phyloP scores from a whole-genome alignment of 2,113 vertebrate genomes.

The Dipodomys stephensi region DNA sequence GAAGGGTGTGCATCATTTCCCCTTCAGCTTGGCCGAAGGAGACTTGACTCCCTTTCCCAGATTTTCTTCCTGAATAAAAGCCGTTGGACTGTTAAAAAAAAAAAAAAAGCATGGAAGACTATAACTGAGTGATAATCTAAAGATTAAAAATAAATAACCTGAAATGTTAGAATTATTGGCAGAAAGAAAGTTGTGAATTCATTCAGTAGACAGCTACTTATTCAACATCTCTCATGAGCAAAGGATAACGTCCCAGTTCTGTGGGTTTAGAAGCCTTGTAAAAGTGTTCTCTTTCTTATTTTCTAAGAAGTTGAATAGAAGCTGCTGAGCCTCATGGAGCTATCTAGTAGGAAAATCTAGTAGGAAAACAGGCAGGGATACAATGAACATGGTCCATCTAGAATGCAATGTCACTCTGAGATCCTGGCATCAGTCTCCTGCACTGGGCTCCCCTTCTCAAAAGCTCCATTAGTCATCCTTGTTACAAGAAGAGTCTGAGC shows the following conservation, averaged over 20 bases:
- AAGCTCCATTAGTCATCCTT: neutral
- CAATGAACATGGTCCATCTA: neutral
- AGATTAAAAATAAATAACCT: constrained; percentile 24
- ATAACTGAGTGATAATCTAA: constrained; percentile 5
- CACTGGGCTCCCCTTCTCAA: neutral
- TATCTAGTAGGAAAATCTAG: neutral
- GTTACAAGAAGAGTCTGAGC: neutral
- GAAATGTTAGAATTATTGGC: constrained; percentile 7
- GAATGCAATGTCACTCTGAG: neutral
- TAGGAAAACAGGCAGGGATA: neutral
- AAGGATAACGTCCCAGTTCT: neutral
- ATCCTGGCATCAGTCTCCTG: neutral
- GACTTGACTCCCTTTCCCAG: too few relatives aligned
- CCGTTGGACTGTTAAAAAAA: too few relatives aligned
- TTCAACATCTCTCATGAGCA: neutral
- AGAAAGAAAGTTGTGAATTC: constrained; percentile 52
- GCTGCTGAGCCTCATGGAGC: neutral
- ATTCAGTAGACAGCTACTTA: constrained; percentile 46
- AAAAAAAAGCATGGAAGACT: neutral
- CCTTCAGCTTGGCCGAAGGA: too few relatives aligned
- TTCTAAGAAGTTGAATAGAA: constrained; percentile 8
- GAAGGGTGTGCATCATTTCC: too few relatives aligned
- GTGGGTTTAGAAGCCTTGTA: neutral
- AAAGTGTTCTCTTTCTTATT: neutral
- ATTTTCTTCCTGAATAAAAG: too few relatives aligned